Percentiles rank a stretch among this genome's conserved stretches.
Conservation (phyloP, 1,140 invertebrate species). For the Planococcus citri region DNA sequence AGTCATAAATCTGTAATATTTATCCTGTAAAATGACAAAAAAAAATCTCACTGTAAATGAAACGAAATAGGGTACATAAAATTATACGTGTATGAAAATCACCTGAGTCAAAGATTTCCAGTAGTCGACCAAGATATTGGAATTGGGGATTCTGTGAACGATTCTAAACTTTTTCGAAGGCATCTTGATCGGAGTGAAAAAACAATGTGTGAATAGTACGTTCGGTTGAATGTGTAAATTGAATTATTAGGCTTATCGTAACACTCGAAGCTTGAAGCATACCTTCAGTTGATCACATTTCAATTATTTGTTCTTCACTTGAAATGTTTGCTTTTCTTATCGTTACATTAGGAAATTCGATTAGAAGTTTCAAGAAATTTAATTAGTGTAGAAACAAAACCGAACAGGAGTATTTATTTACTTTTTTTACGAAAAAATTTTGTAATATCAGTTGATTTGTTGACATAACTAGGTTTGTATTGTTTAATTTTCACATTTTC, state of each 20-base stretch:
- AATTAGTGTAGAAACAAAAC: too few species aligned
- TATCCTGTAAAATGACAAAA: background rate
- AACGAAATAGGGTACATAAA: background rate
- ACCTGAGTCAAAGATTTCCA: background rate
- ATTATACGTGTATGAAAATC: background rate
- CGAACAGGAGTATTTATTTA: too few species aligned
- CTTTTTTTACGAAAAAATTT: too few species aligned
- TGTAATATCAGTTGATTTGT: too few species aligned
- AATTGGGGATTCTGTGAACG: slow-evolving; percentile 1
- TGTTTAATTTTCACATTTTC: too few species aligned
- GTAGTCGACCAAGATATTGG: background rate
- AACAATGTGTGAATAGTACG: background rate
- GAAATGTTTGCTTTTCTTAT: too few species aligned
- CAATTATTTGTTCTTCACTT: too few species aligned
- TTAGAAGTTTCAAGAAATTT: too few species aligned
- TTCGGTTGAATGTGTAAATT: background rate
- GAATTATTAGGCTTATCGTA: background rate
- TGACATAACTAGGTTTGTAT: too few species aligned
- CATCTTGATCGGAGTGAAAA: background rate
- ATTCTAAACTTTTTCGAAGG: background rate
- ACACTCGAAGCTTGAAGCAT: background rate
- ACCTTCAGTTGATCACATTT: too few species aligned
- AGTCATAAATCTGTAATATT: background rate
- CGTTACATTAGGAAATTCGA: too few species aligned
- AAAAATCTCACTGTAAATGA: background rate